These are phyloP conservation scores for Psilanteris sp. DNA, from an alignment of 1,140 invertebrate species.

Conservation along the genomic window DNA sequence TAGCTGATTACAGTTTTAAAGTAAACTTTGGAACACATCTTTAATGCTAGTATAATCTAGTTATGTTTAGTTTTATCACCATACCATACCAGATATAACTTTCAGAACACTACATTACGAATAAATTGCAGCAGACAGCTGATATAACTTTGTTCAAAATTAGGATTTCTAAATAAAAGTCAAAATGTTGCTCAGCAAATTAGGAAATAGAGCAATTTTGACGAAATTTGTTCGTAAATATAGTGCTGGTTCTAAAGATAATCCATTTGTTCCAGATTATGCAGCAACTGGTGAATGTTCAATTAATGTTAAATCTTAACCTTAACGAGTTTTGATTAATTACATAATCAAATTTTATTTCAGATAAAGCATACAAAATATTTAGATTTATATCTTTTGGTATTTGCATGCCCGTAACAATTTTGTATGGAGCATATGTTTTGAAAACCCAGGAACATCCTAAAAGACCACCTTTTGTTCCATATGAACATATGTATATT, in stretches of 20 bases:
- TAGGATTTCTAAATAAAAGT: too few relatives aligned
- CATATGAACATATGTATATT: not conserved
- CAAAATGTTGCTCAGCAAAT: not conserved
- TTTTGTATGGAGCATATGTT: not conserved
- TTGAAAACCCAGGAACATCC: not conserved
- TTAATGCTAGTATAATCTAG: too few relatives aligned
- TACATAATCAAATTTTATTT: constrained; percentile 2
- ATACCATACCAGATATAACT: too few relatives aligned
- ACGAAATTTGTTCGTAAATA: not conserved
- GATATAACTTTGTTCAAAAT: too few relatives aligned
- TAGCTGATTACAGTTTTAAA: too few relatives aligned
- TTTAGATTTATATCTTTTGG: not conserved
- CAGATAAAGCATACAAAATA: not conserved
- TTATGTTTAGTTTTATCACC: too few relatives aligned
- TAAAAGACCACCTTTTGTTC: not conserved
- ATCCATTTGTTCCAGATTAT: constrained; percentile 1
- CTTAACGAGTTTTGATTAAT: not conserved
- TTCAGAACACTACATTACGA: too few relatives aligned
- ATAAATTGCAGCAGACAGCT: too few relatives aligned
- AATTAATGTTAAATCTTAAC: not conserved
- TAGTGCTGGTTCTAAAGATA: too few relatives aligned
- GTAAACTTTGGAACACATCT: too few relatives aligned
- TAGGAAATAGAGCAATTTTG: not conserved
- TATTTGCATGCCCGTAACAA: not conserved
- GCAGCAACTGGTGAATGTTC: not conserved